Conservation (phyloP, 2,113 vertebrate species). For the Tympanuchus pallidicinctus region DNA sequence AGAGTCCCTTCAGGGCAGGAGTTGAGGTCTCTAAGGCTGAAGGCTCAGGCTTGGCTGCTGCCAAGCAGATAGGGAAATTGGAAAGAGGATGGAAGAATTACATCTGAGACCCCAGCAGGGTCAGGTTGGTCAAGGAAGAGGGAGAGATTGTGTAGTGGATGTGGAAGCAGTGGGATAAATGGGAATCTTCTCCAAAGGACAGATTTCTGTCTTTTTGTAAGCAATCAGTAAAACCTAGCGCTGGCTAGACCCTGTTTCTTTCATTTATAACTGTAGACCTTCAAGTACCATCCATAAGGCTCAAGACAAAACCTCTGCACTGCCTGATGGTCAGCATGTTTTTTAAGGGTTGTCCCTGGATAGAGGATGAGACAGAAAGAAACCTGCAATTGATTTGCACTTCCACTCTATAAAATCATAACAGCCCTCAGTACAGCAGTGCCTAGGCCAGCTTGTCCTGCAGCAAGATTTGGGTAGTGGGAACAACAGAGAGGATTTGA, state of each 20-base stretch:
- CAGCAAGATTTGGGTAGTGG: fast-evolving
- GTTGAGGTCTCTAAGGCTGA: fast-evolving
- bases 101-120: fast-evolving
- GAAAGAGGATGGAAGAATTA: background rate
- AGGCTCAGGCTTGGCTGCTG: background rate
- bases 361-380: background rate
- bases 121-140: background rate
- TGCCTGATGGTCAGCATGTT: background rate
- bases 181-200: background rate
- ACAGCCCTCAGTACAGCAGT: background rate
- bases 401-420: background rate
- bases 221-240: background rate
- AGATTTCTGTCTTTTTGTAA: background rate
- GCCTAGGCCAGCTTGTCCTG: background rate
- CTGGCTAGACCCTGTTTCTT: background rate
- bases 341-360: background rate
- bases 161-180: background rate
- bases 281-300: background rate
- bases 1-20: background rate
- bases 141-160: background rate
- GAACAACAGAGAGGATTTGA: background rate
- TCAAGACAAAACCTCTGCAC: background rate
- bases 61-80: background rate
- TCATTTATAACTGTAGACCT: fast-evolving
- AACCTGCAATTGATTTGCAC: background rate